Conservation (phyloP, 2,888 invertebrate genomes). For the Melipona bicolor region DNA sequence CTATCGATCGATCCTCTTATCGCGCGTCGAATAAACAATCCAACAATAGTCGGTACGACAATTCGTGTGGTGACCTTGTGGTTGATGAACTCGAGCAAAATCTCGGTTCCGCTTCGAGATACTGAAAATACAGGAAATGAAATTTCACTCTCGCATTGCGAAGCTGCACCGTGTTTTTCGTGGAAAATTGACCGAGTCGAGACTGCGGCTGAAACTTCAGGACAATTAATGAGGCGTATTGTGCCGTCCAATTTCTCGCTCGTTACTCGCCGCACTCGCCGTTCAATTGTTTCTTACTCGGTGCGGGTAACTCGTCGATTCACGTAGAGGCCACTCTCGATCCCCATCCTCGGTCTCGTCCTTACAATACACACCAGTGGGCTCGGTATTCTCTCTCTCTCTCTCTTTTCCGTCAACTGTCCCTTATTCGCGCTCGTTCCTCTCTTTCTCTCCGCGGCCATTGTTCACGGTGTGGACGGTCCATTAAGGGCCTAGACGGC, state of each 20-base stretch:
- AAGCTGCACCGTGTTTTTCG: conserved; percentile 12
- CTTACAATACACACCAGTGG: conserved; percentile 9
- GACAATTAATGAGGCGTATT: conserved; percentile 61
- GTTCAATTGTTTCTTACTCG: conserved; percentile 62
- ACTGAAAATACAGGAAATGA: conserved; percentile 26
- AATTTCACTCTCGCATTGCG: conserved; percentile 1
- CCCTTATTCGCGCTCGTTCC: conserved; percentile 8
- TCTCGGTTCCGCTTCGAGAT: background rate
- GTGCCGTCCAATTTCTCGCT: conserved; percentile 61
- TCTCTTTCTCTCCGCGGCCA: conserved; percentile 37
- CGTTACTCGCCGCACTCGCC: conserved; percentile 53
- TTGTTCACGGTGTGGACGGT: conserved; percentile 64
- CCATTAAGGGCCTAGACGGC: conserved; percentile 68
- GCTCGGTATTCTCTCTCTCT: background rate
- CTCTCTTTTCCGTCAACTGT: conserved; percentile 16
- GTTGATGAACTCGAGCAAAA: conserved; percentile 4
- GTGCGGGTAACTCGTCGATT: conserved; percentile 52
- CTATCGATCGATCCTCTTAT: too few relatives aligned
- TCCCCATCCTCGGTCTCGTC: conserved; percentile 21
- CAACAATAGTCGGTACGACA: background rate
- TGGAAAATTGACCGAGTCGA: conserved; percentile 32
- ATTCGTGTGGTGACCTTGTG: too few relatives aligned
- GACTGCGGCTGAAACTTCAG: conserved; percentile 31
- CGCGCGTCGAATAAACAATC: too few relatives aligned
- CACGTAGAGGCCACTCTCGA: conserved; percentile 39